Percentiles rank a stretch among this genome's conserved stretches.
Evolutionary conservation across 2,113 vertebrate species (phyloP).

Genomic region (Bucco capensis): DNA sequence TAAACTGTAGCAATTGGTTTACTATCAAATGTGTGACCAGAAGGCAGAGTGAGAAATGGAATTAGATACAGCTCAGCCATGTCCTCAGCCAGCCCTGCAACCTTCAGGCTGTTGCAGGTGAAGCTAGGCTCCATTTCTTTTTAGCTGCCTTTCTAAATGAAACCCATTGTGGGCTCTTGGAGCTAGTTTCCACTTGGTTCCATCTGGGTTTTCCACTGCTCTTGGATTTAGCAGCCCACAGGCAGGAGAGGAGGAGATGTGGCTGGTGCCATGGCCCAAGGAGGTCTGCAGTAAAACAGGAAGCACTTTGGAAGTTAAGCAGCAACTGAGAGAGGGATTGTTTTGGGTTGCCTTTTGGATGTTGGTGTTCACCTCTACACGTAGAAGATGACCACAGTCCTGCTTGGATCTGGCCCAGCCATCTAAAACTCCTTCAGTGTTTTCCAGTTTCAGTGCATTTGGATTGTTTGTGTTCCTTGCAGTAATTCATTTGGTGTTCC

Average conservation of each 20-base stretch:
- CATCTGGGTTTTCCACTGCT: neutral
- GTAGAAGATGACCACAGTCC: neutral
- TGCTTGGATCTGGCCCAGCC: conserved; percentile 62
- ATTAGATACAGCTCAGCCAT: neutral
- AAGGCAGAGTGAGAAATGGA: neutral
- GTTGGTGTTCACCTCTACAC: neutral
- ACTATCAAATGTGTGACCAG: neutral
- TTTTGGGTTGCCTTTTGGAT: neutral
- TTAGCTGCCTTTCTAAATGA: neutral
- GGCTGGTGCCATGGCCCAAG: neutral
- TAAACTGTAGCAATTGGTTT: neutral
- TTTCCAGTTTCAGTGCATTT: conserved; percentile 48
- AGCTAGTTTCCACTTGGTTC: neutral
- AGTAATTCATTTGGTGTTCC: conserved; percentile 32
- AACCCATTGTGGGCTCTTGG: neutral
- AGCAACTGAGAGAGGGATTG: neutral
- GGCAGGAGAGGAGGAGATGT: neutral
- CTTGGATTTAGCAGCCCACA: neutral
- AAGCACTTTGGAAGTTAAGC: neutral
- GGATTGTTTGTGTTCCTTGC: conserved; percentile 47
- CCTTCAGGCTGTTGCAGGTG: neutral
- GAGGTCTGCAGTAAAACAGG: neutral
- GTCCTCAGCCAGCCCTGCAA: neutral
- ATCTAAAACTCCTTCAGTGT: conserved; percentile 7
- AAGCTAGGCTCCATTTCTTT: neutral